phyloP scores from a whole-genome alignment of 2,888 invertebrate species.

The Drosophila greeni region DNA sequence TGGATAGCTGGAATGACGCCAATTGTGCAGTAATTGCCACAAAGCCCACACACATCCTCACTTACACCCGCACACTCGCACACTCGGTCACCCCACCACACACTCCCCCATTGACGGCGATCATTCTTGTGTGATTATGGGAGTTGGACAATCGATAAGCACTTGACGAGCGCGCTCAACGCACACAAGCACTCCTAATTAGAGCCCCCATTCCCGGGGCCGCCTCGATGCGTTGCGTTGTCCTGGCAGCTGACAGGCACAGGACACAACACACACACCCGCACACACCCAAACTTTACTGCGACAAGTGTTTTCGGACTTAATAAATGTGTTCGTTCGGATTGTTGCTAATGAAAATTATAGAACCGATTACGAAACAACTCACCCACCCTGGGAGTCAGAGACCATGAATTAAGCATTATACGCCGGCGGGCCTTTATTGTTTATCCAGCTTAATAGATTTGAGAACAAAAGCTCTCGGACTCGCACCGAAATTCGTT shows the following conservation, averaged over 20 bases:
- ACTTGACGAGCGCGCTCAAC: constrained; percentile 22
- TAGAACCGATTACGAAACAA: constrained; percentile 26
- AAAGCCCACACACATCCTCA: constrained; percentile 22
- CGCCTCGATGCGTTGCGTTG: constrained; percentile 22
- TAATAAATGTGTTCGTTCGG: constrained; percentile 49
- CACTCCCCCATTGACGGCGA: constrained; percentile 42
- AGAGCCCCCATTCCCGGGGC: constrained; percentile 7
- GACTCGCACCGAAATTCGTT: constrained; percentile 20
- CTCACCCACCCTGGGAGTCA: background rate
- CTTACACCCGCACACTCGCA: constrained; percentile 14
- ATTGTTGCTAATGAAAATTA: constrained; percentile 45
- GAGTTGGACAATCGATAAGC: constrained; percentile 58
- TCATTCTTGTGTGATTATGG: constrained; percentile 56
- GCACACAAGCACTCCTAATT: constrained; percentile 36
- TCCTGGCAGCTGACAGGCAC: constrained; percentile 35
- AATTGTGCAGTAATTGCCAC: constrained; percentile 42
- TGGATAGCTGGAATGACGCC: constrained; percentile 2
- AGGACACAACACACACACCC: constrained; percentile 9
- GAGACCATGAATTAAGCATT: constrained; percentile 27
- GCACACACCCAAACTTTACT: constrained; percentile 30
- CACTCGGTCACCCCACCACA: background rate
- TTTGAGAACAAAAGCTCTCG: constrained; percentile 2
- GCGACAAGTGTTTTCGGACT: constrained; percentile 62
- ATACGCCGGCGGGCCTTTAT: constrained; percentile 9
- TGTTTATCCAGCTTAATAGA: constrained; percentile 23